A percentile compares a stretch with the other conserved stretches of the same genome.
Conservation (phyloP, 1,140 invertebrate species). For the Polypedilum pembai region DNA sequence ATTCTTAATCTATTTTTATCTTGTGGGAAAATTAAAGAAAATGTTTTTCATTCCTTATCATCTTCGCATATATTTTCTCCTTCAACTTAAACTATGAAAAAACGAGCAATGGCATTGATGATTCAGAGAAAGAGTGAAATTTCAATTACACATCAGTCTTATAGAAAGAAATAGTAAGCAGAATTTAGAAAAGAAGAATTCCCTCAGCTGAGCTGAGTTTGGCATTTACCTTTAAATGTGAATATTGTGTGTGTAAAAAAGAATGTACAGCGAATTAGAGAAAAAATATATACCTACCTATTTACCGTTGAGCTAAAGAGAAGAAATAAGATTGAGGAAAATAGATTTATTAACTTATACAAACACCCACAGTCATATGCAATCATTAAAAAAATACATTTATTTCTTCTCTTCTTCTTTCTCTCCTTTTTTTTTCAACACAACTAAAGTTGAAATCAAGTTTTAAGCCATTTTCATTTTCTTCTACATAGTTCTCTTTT, state of each 20-base stretch:
- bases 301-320: not conserved
- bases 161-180: not conserved
- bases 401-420: too few species aligned
- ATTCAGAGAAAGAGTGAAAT: not conserved
- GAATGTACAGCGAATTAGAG: not conserved
- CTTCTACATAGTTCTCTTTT: constrained; percentile 1
- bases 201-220: not conserved
- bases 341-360: constrained; percentile 19
- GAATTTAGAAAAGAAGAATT: not conserved
- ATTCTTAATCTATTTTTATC: not conserved
- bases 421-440: not conserved
- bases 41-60: constrained; percentile 5
- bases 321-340: not conserved
- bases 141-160: not conserved
- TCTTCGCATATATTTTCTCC: not conserved
- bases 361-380: constrained; percentile 3
- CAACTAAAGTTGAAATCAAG: not conserved
- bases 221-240: not conserved
- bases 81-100: not conserved
- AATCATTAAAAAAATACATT: not conserved
- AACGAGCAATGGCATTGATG: not conserved
- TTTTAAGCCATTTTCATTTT: not conserved
- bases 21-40: not conserved
- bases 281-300: not conserved
- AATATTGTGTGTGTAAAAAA: not conserved